Percentiles rank a stretch among this genome's conserved stretches.
Conservation (phyloP, 2,797 vertebrate genomes). For the Furcifer pardalis region DNA sequence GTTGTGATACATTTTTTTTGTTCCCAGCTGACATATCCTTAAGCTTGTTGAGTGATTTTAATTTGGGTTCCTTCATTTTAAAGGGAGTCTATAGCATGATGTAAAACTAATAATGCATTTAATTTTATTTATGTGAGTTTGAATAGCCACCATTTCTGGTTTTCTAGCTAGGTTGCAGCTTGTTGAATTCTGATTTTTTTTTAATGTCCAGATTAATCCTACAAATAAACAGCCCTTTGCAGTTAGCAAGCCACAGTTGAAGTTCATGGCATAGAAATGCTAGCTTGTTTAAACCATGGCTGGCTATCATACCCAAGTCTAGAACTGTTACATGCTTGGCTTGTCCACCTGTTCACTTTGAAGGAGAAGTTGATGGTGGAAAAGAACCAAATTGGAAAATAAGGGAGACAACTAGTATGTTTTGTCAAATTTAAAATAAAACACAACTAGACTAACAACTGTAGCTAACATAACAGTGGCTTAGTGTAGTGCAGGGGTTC, state of each 20-base stretch:
- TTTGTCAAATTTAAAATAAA: not conserved
- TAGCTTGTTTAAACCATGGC: not conserved
- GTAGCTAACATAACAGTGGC: not conserved
- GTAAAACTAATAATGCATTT: slow-evolving; percentile 1
- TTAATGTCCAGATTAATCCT: not conserved
- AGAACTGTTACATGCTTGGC: not conserved
- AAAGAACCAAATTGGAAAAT: not conserved
- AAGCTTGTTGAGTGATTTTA: not conserved
- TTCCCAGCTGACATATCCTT: not conserved
- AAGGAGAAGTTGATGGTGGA: not conserved
- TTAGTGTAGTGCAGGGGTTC: too few species aligned
- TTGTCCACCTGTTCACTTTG: not conserved
- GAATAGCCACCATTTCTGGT: not conserved
- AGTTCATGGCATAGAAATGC: not conserved
- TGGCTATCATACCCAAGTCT: not conserved
- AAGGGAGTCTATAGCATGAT: not conserved
- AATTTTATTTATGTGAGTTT: not conserved
- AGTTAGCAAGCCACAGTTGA: not conserved
- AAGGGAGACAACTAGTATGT: not conserved
- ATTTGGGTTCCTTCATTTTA: not conserved
- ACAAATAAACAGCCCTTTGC: not conserved
- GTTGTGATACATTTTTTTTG: not conserved
- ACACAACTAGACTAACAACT: not conserved
- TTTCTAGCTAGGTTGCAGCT: not conserved
- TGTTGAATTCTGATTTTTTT: not conserved